Conservation (phyloP, 2,888 invertebrate species). For the Bedellia somnulentella region DNA sequence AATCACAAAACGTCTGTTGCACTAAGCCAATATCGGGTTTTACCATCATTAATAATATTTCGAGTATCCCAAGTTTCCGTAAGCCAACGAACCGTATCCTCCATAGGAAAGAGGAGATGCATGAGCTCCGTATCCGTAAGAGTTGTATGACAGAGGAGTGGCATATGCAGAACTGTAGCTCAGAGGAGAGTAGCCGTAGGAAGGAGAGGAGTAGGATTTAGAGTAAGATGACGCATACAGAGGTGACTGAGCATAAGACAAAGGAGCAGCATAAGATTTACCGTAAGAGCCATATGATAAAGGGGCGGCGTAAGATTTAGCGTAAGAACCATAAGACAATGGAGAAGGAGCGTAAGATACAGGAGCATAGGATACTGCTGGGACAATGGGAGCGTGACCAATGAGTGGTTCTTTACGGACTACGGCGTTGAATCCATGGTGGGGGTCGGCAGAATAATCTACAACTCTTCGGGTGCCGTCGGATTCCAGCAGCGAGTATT, state of each 20-base stretch:
- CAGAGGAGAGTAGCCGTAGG: conserved; percentile 6
- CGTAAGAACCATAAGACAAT: too few species aligned
- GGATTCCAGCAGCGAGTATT: conserved; percentile 55
- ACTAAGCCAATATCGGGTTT: too few species aligned
- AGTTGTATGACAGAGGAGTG: background rate
- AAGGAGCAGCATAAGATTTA: too few species aligned
- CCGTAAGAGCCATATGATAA: conserved; percentile 5
- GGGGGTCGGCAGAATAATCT: conserved; percentile 48
- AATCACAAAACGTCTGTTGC: too few species aligned
- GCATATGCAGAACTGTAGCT: too few species aligned
- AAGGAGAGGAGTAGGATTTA: conserved; percentile 12
- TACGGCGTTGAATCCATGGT: conserved; percentile 31
- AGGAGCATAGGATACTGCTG: conserved; percentile 27
- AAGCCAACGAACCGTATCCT: conserved; percentile 6
- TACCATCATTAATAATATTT: too few species aligned
- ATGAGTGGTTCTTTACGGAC: conserved; percentile 24
- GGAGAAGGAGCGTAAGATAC: too few species aligned
- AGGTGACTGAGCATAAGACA: conserved; percentile 13
- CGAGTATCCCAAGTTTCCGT: background rate
- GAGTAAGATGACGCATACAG: conserved; percentile 8
- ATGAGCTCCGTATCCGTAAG: conserved; percentile 7
- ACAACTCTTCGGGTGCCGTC: conserved; percentile 67
- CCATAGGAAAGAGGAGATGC: conserved; percentile 12
- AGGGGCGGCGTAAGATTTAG: too few species aligned
- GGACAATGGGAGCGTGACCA: conserved; percentile 36